Conservation (phyloP, 2,113 vertebrate genomes). For the Toxotes jaculatrix region DNA sequence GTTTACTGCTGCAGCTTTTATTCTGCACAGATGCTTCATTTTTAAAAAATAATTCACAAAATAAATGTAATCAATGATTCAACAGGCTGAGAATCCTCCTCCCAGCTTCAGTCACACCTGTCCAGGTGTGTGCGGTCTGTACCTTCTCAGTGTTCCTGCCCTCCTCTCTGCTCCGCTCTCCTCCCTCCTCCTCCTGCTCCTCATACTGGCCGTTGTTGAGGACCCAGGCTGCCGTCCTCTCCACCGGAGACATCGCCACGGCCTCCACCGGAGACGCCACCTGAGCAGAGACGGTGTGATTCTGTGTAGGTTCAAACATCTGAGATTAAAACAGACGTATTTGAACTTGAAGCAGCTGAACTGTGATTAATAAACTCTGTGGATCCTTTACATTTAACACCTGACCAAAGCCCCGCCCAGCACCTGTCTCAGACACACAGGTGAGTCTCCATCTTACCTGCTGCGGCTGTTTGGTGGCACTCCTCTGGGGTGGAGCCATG, state of each 20-base stretch:
- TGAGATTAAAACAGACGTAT: too few species aligned
- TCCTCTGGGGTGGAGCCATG: slow-evolving; percentile 86
- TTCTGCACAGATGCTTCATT: too few species aligned
- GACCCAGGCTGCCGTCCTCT: slow-evolving; percentile 97
- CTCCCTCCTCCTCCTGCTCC: slow-evolving; percentile 84
- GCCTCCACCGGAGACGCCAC: slow-evolving; percentile 91
- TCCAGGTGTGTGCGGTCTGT: slow-evolving; percentile 20
- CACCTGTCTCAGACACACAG: too few species aligned
- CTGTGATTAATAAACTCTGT: too few species aligned
- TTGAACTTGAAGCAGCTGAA: too few species aligned
- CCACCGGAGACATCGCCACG: slow-evolving; percentile 94
- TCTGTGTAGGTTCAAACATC: too few species aligned
- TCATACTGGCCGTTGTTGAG: slow-evolving; percentile 97
- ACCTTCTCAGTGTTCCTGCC: slow-evolving; percentile 92
- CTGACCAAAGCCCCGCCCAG: not conserved
- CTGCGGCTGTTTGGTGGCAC: slow-evolving; percentile 78
- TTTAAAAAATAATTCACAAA: too few species aligned
- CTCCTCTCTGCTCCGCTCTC: slow-evolving; percentile 83
- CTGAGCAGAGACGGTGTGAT: slow-evolving; percentile 66
- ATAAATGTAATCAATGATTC: too few species aligned
- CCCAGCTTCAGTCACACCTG: too few species aligned
- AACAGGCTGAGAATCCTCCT: too few species aligned
- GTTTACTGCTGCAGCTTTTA: too few species aligned
- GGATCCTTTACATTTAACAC: too few species aligned
- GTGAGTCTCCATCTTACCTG: slow-evolving; percentile 73